Evolutionary conservation across 2,888 invertebrate species (phyloP).

Genomic region (Epinotia demarniana): DNA sequence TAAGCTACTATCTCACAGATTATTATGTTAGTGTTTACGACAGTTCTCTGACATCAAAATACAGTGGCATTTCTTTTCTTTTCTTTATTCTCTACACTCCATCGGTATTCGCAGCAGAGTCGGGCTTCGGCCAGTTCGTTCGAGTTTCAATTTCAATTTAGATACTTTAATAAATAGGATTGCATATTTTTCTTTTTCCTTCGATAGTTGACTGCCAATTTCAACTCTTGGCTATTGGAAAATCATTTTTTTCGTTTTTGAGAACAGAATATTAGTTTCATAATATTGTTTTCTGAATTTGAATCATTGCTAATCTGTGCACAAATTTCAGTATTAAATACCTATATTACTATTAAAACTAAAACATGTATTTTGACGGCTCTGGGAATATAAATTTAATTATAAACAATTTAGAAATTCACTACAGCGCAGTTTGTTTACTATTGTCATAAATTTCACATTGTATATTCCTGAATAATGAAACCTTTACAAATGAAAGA

Average conservation of each 20-base stretch:
- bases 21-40: too few species aligned
- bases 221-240: constrained; percentile 1
- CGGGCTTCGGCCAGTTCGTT: constrained; percentile 49
- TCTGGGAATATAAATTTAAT: not conserved
- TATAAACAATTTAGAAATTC: not conserved
- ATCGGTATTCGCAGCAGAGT: constrained; percentile 63
- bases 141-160: constrained; percentile 68
- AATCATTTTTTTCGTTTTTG: constrained; percentile 1
- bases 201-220: constrained; percentile 30
- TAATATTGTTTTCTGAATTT: not conserved
- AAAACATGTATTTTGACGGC: not conserved
- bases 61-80: not conserved
- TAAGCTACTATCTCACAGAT: too few species aligned
- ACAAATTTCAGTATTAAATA: not conserved
- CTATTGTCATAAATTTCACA: not conserved
- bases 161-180: constrained; percentile 40
- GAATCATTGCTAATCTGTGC: not conserved
- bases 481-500: not conserved
- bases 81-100: constrained; percentile 44
- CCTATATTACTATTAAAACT: not conserved
- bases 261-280: not conserved
- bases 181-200: constrained; percentile 30
- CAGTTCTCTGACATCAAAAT: not conserved
- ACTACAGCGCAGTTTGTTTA: not conserved
- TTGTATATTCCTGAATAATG: not conserved